These are phyloP conservation scores for Cacoxenus indagator DNA, from an alignment of 2,888 invertebrate genomes.

Conservation along the genomic window DNA sequence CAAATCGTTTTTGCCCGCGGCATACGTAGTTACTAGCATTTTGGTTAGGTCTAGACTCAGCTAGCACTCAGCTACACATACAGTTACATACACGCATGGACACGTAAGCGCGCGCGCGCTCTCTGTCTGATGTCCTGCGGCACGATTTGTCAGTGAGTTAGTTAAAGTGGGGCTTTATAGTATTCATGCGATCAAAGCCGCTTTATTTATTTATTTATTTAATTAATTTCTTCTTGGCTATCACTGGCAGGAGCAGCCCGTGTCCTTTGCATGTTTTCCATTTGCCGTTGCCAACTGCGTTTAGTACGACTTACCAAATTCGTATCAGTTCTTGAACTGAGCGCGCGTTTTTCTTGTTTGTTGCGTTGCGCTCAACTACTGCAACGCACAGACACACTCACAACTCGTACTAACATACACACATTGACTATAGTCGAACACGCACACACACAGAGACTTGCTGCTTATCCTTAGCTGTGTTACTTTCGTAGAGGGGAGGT, in stretches of 20 bases:
- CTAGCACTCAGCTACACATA: conserved; percentile 20
- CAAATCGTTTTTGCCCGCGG: conserved; percentile 39
- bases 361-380: conserved; percentile 39
- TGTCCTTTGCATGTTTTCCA: too few relatives aligned
- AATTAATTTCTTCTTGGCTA: too few relatives aligned
- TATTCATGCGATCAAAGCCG: too few relatives aligned
- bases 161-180: too few relatives aligned
- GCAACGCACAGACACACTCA: conserved; percentile 25
- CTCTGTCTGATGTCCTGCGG: not conserved
- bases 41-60: conserved; percentile 15
- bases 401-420: not conserved
- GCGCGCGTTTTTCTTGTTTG: conserved; percentile 53
- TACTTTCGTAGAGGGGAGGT: not conserved
- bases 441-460: not conserved
- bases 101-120: conserved; percentile 34
- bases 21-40: conserved; percentile 27
- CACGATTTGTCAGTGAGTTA: not conserved
- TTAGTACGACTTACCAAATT: conserved; percentile 56
- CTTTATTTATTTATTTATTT: too few relatives aligned
- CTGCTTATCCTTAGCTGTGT: not conserved
- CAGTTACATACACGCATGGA: conserved; percentile 16
- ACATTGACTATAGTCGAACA: not conserved
- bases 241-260: too few relatives aligned
- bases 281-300: conserved; percentile 30
- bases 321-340: conserved; percentile 60